Base-by-base conservation (phyloP, 53 echinoderm and acorn worm species). In the Arbacia lixula region DNA sequence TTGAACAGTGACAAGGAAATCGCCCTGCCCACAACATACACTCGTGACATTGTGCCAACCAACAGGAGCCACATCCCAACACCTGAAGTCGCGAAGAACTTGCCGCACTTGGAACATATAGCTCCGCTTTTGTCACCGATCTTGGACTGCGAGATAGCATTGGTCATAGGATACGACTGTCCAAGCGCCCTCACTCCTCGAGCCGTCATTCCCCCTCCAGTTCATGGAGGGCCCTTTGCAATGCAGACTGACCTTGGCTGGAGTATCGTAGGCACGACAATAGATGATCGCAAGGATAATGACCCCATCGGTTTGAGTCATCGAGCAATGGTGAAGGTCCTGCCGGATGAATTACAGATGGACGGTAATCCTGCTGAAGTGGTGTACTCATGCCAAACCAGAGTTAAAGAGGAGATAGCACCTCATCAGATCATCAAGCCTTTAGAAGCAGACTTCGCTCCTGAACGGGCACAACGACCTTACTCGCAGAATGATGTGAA, bases 161-260 rank as follows among this genome's bases (percentile, higher is more conserved):
- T 87, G 12, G 53, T 91, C 12, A 83, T 82, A 56, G 87, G 87
- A 12, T 79, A 86, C 36, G 58, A 89, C 57, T 89, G 90, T 38
- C 34, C 85, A 5, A 89, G 60, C 12, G 85, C 90, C 46, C 66
- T 90, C 19, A 58, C 53, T 36, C 90, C 85, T n/a, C 22, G 86
- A 49, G 85, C 63, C 5, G 60, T 69, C 19, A 73, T 91, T 42
- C 86, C 86, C 32, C 75, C 66, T 26, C 50, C 76, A 33, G 41
- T 41, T 19, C 33, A 42, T 28, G 34, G 82, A 20, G 77, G 39
- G 27, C 85, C 88, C 1, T 85, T 64, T 52, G 72, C 72, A 10
- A 61, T 72, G 41, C 62, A 58, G 50, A 91, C 87, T 37, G 87
- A 84, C 51, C 81, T 88, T 26, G 91, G 91, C 20, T 91, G 91